Base-by-base conservation (phyloP, 1,140 invertebrate species). In the Papilio polytes region DNA sequence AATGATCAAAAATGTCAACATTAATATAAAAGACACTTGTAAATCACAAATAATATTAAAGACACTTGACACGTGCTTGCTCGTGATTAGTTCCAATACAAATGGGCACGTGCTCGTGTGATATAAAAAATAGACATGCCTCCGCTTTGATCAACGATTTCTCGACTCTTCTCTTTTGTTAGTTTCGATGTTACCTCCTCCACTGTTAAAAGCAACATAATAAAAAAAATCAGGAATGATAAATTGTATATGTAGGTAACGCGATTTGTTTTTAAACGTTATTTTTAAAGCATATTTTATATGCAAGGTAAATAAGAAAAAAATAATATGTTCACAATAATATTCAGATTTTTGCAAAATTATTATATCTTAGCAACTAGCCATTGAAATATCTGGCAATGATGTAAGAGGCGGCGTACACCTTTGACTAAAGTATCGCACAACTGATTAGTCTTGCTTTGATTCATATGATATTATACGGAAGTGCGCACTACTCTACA, bases 71-170 rank as follows among this genome's bases (percentile, higher is more conserved):
- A 36, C 63, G 63, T 70, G 63, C 63, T 76, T 66, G 63, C 26
- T 74, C 12, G 44, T 26, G 44, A 74, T 66, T 66, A 31, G 26
- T 36, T 26, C 26, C 26, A 26, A 26, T 26, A 36, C 20, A 74
- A 9, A 8, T 74, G 18, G 20, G 20, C 70, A 73, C 15, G 41
- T 80, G 78, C 51, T 44, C 74, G 76, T 20, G 79, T 63, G 46
- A 80, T 74, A 72, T 59, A 80, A 74, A 73, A 82, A 59, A 82
- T 81, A 79, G 78, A 89, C 91, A 87, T 92, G 91, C 91, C 91
- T 92, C 88, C 85, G 10, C 7, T 51, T 44, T 81, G 80, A 41
- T 70, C 84, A 82, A 73, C 56, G 78, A 66, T 81, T 73, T 53
- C 80, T 77, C 81, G 79, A 53, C 66, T 85, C 85, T 90, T 86